Percentiles rank a stretch among this genome's conserved stretches.
Evolutionary conservation across 2,113 vertebrate genomes (phyloP).

Genomic region (Blennius ocellaris): DNA sequence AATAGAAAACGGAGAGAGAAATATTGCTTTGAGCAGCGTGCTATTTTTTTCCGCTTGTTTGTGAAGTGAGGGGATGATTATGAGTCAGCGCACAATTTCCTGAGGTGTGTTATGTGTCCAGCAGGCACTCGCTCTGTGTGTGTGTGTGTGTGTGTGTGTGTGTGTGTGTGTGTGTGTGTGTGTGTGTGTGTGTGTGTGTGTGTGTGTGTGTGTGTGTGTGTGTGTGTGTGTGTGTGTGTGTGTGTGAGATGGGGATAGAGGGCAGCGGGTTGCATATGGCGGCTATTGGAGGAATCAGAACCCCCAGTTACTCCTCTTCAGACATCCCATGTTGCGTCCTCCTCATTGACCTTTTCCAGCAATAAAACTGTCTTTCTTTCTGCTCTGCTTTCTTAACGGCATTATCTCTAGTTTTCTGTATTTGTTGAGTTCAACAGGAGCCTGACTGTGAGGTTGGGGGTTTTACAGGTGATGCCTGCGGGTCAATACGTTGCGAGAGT

Average conservation of each 20-base stretch:
- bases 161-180: neutral
- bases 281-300: conserved; percentile 54
- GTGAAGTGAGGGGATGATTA: conserved; percentile 12
- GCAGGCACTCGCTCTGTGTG: conserved; percentile 16
- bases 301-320: conserved; percentile 32
- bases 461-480: neutral
- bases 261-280: conserved; percentile 68
- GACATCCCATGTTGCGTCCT: conserved; percentile 27
- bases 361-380: neutral
- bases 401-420: neutral
- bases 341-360: conserved; percentile 56
- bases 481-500: too few relatives aligned
- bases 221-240: neutral
- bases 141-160: neutral
- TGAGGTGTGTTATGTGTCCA: conserved; percentile 31
- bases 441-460: too few relatives aligned
- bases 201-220: neutral
- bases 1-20: neutral
- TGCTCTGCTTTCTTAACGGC: neutral
- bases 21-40: neutral
- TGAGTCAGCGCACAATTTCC: conserved; percentile 48
- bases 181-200: neutral
- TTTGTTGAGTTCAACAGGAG: neutral
- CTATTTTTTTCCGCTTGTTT: neutral
- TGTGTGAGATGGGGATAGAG: conserved; percentile 30